Conservation (phyloP, 2,888 invertebrate species). For the Horisme vitalbata region DNA sequence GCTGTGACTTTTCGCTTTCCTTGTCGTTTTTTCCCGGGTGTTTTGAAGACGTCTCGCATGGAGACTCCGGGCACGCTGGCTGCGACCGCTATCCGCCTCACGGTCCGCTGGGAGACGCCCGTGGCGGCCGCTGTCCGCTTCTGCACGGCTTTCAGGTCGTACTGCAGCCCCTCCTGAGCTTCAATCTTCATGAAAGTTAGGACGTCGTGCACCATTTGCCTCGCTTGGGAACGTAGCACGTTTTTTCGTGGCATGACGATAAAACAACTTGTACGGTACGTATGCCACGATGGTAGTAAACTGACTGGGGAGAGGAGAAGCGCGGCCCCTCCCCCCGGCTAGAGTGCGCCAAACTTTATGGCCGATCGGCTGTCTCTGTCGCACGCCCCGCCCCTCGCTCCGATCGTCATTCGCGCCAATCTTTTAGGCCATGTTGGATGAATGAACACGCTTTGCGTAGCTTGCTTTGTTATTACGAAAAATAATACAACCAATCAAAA, state of each 20-base stretch:
- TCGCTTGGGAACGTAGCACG: constrained; percentile 16
- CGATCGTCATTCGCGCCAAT: constrained; percentile 29
- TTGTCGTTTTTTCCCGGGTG: constrained; percentile 37
- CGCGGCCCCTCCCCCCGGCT: background rate
- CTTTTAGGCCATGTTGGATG: constrained; percentile 6
- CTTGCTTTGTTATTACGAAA: no score
- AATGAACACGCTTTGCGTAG: no score
- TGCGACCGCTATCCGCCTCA: constrained; percentile 14
- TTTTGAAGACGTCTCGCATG: constrained; percentile 29
- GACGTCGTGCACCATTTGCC: constrained; percentile 24
- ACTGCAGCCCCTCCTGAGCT: constrained; percentile 19
- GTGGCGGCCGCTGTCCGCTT: constrained; percentile 29
- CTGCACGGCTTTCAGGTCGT: constrained; percentile 21
- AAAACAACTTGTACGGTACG: background rate
- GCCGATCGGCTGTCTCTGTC: constrained; percentile 59
- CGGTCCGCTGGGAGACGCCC: constrained; percentile 22
- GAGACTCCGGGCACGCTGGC: constrained; percentile 1
- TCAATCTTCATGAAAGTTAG: constrained; percentile 28
- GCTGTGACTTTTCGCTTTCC: constrained; percentile 35
- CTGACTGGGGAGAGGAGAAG: background rate
- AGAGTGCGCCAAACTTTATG: constrained; percentile 10
- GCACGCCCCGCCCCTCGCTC: constrained; percentile 60
- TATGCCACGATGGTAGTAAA: constrained; percentile 3
- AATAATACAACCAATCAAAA: no score
- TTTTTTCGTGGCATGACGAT: constrained; percentile 8